phyloP scores from a whole-genome alignment of 2,888 invertebrate species.

The Apodemia zela region DNA sequence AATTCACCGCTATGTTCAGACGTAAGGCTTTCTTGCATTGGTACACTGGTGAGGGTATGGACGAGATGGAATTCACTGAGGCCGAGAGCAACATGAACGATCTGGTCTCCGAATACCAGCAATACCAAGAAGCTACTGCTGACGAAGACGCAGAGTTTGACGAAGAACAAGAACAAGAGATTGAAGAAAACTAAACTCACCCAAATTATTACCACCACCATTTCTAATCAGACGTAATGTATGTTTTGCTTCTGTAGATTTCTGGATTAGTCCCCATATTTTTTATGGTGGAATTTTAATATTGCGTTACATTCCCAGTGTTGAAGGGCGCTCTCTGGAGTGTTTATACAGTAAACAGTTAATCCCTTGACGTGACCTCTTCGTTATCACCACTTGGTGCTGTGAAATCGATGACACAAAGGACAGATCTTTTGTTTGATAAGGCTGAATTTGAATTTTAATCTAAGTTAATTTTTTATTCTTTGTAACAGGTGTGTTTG shows the following conservation, averaged over 20 bases:
- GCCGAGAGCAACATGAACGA: slow-evolving; percentile 98
- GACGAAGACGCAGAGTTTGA: slow-evolving; percentile 92
- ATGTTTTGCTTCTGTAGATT: slow-evolving; percentile 60
- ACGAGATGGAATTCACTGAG: slow-evolving; percentile 97
- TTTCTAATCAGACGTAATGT: slow-evolving; percentile 37
- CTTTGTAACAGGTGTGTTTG: slow-evolving; percentile 68
- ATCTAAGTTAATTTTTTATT: slow-evolving; percentile 74
- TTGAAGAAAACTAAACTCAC: slow-evolving; percentile 80
- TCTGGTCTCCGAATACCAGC: slow-evolving; percentile 95
- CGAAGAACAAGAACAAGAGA: slow-evolving; percentile 87
- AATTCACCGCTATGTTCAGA: slow-evolving; percentile 94
- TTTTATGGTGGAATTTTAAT: slow-evolving; percentile 39
- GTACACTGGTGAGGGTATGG: slow-evolving; percentile 95
- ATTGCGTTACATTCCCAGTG: slow-evolving; percentile 72
- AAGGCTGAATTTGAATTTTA: slow-evolving; percentile 75
- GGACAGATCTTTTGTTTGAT: slow-evolving; percentile 76
- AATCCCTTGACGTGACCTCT: slow-evolving; percentile 61
- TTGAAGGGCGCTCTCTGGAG: slow-evolving; percentile 69
- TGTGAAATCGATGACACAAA: slow-evolving; percentile 61
- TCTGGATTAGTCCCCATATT: slow-evolving; percentile 33
- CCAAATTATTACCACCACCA: slow-evolving; percentile 35
- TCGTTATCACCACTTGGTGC: slow-evolving; percentile 56
- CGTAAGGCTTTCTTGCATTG: slow-evolving; percentile 96
- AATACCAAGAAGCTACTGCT: slow-evolving; percentile 94
- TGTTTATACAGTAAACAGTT: slow-evolving; percentile 51